phyloP scores from a whole-genome alignment of 2,888 invertebrate genomes.

The Limnephilus auricula region DNA sequence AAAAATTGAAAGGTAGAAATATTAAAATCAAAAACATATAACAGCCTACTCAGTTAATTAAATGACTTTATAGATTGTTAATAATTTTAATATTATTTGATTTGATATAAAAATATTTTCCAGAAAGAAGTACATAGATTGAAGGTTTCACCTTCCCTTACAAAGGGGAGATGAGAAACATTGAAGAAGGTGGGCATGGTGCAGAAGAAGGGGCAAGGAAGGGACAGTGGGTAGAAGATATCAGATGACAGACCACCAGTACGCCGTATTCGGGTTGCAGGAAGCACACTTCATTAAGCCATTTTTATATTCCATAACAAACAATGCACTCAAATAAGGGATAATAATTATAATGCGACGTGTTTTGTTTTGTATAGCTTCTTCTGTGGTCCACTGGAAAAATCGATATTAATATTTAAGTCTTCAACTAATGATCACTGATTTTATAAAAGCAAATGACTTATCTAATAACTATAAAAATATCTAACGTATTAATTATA shows the following conservation, averaged over 20 bases:
- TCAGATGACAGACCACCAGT: slow-evolving; percentile 60
- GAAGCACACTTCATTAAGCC: slow-evolving; percentile 65
- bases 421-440: not conserved
- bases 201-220: not conserved
- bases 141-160: not conserved
- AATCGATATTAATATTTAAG: not conserved
- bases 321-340: slow-evolving; percentile 50
- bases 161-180: not conserved
- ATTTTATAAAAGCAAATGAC: not conserved
- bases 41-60: not conserved
- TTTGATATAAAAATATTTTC: not conserved
- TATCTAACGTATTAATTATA: not conserved
- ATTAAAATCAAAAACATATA: not conserved
- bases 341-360: slow-evolving; percentile 34
- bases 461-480: not conserved
- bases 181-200: not conserved
- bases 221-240: slow-evolving; percentile 33
- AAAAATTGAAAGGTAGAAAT: not conserved
- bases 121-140: not conserved
- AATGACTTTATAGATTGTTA: not conserved
- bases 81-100: too few relatives aligned
- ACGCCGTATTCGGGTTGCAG: slow-evolving; percentile 58
- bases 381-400: not conserved
- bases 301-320: slow-evolving; percentile 59
- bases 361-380: slow-evolving; percentile 33